These are phyloP conservation scores for Antechinus flavipes DNA, from an alignment of 2,113 vertebrate species.

Conservation along the genomic window DNA sequence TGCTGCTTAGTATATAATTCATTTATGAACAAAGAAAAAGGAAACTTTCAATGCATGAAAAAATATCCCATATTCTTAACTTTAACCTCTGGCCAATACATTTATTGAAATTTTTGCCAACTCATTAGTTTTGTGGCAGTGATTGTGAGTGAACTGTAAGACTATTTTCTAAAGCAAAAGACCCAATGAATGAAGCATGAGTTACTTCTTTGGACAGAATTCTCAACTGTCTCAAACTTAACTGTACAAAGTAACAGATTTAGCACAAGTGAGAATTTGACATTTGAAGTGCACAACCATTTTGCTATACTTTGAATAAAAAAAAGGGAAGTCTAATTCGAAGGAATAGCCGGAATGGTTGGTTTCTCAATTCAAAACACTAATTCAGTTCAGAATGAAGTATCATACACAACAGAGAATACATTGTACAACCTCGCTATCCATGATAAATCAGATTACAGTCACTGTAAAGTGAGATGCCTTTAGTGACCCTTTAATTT, in stretches of 20 bases:
- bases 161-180: neutral
- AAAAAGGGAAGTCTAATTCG: constrained; percentile 14
- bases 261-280: constrained; percentile 24
- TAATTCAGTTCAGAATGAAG: constrained; percentile 39
- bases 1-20: constrained; percentile 21
- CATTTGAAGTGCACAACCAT: constrained; percentile 25
- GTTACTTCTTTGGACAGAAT: constrained; percentile 40
- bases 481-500: constrained; percentile 35
- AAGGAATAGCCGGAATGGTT: constrained; percentile 21
- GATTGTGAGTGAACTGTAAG: neutral
- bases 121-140: constrained; percentile 21
- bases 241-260: constrained; percentile 25
- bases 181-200: constrained; percentile 14
- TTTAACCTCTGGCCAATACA: constrained; percentile 29
- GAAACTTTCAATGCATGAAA: constrained; percentile 29
- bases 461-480: neutral
- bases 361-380: constrained; percentile 62
- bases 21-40: constrained; percentile 58
- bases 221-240: constrained; percentile 13
- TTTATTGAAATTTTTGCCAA: constrained; percentile 32
- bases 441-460: constrained; percentile 1
- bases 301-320: constrained; percentile 42
- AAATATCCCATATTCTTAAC: constrained; percentile 30
- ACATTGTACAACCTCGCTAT: constrained; percentile 1
- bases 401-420: constrained; percentile 10